Percentiles rank a stretch among this genome's conserved stretches.
These are phyloP conservation scores for Drosophila carrolli DNA, from an alignment of 1,140 invertebrate species.

Conservation along the genomic window DNA sequence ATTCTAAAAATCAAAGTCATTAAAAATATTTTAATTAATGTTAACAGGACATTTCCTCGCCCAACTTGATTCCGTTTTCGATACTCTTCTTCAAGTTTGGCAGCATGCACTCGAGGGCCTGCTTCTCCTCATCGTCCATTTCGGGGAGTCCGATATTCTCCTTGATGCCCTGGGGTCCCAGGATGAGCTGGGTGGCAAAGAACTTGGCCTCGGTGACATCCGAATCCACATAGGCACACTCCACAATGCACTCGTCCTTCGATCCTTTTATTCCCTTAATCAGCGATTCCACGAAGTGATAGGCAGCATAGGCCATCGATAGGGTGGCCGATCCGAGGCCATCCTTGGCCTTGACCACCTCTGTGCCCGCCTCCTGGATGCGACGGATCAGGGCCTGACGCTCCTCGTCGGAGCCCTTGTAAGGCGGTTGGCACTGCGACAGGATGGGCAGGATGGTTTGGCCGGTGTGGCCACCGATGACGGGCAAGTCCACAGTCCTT, in stretches of 20 bases:
- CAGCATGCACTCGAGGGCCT: slow-evolving; percentile 92
- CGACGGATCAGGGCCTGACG: slow-evolving; percentile 91
- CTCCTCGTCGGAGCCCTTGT: slow-evolving; percentile 88
- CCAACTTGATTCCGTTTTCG: slow-evolving; percentile 92
- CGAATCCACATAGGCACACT: slow-evolving; percentile 96
- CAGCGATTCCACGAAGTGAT: slow-evolving; percentile 92
- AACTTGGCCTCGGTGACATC: slow-evolving; percentile 94
- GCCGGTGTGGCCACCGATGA: slow-evolving; percentile 98
- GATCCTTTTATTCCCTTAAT: slow-evolving; percentile 93
- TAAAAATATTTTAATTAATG: not conserved
- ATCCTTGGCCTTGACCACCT: slow-evolving; percentile 99
- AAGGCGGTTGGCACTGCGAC: slow-evolving; percentile 94
- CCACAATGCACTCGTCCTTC: slow-evolving; percentile 90
- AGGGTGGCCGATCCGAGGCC: slow-evolving; percentile 98
- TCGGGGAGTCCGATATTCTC: slow-evolving; percentile 96
- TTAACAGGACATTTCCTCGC: not conserved
- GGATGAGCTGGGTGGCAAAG: slow-evolving; percentile 95
- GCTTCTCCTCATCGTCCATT: slow-evolving; percentile 92
- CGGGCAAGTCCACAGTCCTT: slow-evolving; percentile 92
- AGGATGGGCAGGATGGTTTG: slow-evolving; percentile 98
- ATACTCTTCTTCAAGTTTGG: slow-evolving; percentile 97
- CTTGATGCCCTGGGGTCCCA: slow-evolving; percentile 96
- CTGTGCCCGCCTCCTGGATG: slow-evolving; percentile 98
- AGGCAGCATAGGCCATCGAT: slow-evolving; percentile 98
- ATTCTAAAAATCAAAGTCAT: too few relatives aligned